A percentile compares a stretch with the other conserved stretches of the same genome.
phyloP scores from a whole-genome alignment of 2,113 vertebrate genomes.

The Melanocharis versteri region DNA sequence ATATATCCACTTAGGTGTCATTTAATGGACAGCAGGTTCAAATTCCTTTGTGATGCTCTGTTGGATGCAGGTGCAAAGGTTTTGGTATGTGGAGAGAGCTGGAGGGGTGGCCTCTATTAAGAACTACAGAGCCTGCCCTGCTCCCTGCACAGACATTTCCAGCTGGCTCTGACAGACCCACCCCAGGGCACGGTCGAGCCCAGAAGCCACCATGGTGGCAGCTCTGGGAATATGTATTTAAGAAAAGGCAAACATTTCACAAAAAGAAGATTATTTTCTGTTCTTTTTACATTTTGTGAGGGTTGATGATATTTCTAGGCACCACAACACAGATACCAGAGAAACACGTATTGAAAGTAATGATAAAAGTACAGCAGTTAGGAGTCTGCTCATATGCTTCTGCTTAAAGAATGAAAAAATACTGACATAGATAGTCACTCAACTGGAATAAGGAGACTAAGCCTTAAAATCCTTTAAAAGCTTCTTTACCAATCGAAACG shows the following conservation, averaged over 20 bases:
- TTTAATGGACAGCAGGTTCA: background rate
- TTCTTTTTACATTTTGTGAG: background rate
- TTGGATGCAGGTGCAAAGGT: background rate
- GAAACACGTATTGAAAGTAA: background rate
- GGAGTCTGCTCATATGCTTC: background rate
- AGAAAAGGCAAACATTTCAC: background rate
- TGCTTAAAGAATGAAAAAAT: background rate
- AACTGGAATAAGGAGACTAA: background rate
- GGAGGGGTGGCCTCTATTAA: background rate
- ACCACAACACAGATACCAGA: background rate
- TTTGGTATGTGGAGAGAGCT: background rate
- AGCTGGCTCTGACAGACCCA: fast-evolving
- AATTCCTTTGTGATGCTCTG: background rate
- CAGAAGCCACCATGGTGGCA: background rate
- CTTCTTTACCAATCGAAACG: fast-evolving
- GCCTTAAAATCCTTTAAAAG: background rate
- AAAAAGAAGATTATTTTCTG: background rate
- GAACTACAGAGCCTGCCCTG: fast-evolving
- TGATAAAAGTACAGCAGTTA: background rate
- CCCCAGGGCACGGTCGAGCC: fast-evolving
- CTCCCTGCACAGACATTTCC: background rate
- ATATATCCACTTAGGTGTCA: background rate
- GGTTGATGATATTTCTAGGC: background rate
- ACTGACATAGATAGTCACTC: background rate
- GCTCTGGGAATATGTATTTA: background rate